phyloP scores from a whole-genome alignment of 2,797 vertebrate genomes.

The Tauraco hartlaubi region DNA sequence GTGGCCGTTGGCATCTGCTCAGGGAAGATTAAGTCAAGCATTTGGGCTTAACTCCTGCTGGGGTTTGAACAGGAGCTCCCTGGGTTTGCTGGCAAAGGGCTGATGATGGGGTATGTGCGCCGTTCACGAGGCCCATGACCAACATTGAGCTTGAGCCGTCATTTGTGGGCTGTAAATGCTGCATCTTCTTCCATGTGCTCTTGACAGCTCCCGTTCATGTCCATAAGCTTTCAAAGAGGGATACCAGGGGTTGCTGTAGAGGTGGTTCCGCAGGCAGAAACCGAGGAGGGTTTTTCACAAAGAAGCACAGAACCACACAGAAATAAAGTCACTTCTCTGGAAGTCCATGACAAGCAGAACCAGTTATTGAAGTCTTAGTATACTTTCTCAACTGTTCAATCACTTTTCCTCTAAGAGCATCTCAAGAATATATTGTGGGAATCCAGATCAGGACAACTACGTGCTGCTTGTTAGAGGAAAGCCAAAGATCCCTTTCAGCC shows the following conservation, averaged over 20 bases:
- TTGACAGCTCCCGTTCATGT: accelerated
- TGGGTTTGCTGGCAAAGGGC: neutral
- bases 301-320: neutral
- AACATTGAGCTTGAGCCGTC: neutral
- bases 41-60: neutral
- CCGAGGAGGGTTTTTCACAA: neutral
- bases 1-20: accelerated
- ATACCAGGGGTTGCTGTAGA: neutral
- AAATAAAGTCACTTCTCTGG: neutral
- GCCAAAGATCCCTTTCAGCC: neutral
- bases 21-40: neutral
- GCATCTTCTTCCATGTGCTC: neutral
- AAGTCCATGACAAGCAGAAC: neutral
- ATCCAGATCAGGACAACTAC: neutral
- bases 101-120: neutral
- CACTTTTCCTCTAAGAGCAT: accelerated
- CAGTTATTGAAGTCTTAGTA: neutral
- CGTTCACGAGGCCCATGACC: accelerated
- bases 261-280: neutral
- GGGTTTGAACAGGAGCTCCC: neutral
- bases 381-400: neutral
- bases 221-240: accelerated
- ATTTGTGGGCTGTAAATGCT: neutral
- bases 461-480: neutral
- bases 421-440: neutral